Evolutionary conservation across 37 sponge, comb jelly and placozoan species (phyloP).

Genomic region (Theonella swinhoei): DNA sequence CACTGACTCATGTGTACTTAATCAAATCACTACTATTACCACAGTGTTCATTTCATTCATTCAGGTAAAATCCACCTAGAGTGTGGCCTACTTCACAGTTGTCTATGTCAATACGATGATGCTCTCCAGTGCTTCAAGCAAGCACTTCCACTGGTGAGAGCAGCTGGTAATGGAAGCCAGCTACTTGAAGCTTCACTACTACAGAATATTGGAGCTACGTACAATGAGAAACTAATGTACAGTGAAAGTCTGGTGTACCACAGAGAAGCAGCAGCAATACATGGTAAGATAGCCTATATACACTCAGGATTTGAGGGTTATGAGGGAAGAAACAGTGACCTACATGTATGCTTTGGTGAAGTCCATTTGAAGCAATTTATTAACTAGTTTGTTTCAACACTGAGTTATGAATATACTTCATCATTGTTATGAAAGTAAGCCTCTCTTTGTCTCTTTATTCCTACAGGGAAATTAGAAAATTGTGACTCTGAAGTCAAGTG

Average conservation of each 20-base stretch:
- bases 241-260: slow-evolving; percentile 64
- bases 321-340: background rate
- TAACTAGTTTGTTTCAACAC: background rate
- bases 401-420: too few species aligned
- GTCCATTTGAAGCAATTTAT: background rate
- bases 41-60: background rate
- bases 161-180: background rate
- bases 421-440: too few species aligned
- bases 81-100: slow-evolving; percentile 62
- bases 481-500: slow-evolving; percentile 63
- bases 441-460: too few species aligned
- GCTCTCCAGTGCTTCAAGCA: slow-evolving; percentile 67
- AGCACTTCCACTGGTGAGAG: slow-evolving; percentile 64
- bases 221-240: slow-evolving; percentile 68
- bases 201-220: slow-evolving; percentile 86
- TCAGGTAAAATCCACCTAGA: slow-evolving; percentile 62
- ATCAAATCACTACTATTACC: too few species aligned
- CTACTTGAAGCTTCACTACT: slow-evolving; percentile 65
- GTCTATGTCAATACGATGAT: slow-evolving; percentile 35
- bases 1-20: too few species aligned
- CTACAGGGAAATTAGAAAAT: slow-evolving; percentile 35
- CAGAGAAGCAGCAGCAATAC: slow-evolving; percentile 60
- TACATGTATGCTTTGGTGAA: background rate
- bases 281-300: slow-evolving; percentile 27
- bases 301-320: background rate